Percentiles rank a stretch among this genome's conserved stretches.
phyloP scores from a whole-genome alignment of 2,888 invertebrate genomes.

The Xylota sylvarum region DNA sequence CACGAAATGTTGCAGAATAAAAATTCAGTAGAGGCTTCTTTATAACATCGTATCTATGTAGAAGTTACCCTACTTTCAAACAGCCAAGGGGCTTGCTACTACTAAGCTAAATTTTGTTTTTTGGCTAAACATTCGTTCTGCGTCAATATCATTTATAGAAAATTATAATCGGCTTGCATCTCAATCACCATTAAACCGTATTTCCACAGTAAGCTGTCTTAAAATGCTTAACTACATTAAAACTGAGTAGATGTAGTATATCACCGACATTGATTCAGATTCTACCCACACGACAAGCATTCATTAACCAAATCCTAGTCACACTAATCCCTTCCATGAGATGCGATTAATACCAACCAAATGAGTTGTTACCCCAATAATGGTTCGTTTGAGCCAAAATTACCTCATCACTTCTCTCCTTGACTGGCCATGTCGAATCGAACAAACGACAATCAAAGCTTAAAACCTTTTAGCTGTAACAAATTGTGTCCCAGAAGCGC shows the following conservation, averaged over 20 bases:
- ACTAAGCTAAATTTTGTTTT: no score
- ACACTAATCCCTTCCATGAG: conserved; percentile 24
- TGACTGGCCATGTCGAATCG: conserved; percentile 44
- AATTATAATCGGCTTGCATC: neutral
- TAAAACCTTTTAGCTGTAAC: conserved; percentile 39
- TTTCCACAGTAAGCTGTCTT: neutral
- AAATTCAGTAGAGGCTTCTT: no score
- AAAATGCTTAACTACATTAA: conserved; percentile 3
- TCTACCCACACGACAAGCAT: conserved; percentile 16
- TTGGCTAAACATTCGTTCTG: no score
- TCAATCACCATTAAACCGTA: neutral
- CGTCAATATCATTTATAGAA: neutral
- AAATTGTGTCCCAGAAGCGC: conserved; percentile 30
- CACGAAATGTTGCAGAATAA: no score
- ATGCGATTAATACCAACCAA: conserved; percentile 25
- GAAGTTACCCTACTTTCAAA: no score
- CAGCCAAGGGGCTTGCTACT: no score
- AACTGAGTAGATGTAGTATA: neutral
- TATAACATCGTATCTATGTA: no score
- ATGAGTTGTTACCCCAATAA: conserved; percentile 17
- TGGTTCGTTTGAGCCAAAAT: conserved; percentile 24
- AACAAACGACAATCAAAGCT: conserved; percentile 50
- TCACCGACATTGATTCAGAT: conserved; percentile 2
- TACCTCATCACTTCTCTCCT: conserved; percentile 38
- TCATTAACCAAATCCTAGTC: conserved; percentile 31